A percentile compares a stretch with the other conserved stretches of the same genome.
Conservation (phyloP, 2,888 invertebrate species). For the Dasypogon diadema region DNA sequence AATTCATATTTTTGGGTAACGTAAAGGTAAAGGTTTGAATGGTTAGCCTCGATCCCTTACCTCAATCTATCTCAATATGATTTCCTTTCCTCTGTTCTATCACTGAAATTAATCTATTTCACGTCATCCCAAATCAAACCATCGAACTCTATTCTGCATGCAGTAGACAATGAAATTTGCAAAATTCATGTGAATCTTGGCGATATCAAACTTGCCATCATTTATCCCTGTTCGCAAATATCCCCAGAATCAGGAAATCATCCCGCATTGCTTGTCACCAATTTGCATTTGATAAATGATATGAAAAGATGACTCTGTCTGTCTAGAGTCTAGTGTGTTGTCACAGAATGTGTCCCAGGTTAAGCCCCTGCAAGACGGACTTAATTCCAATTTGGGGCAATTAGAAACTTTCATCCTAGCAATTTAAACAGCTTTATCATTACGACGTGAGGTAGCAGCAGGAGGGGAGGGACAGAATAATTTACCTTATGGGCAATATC, state of each 20-base stretch:
- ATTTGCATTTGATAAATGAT: constrained; percentile 15
- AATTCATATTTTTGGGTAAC: too few relatives aligned
- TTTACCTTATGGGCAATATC: too few relatives aligned
- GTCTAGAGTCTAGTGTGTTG: background rate
- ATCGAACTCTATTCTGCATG: background rate
- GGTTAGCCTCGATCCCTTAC: too few relatives aligned
- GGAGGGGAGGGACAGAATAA: too few relatives aligned
- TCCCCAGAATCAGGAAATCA: background rate
- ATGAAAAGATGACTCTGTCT: background rate
- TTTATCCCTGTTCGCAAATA: background rate
- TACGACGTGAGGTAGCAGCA: too few relatives aligned
- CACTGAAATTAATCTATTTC: too few relatives aligned
- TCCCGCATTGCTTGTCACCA: background rate
- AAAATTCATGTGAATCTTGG: background rate
- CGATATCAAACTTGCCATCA: background rate
- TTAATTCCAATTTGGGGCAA: background rate
- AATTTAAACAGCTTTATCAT: background rate
- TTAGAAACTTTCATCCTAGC: background rate
- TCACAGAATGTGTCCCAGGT: too few relatives aligned
- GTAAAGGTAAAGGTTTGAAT: too few relatives aligned
- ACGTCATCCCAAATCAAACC: background rate
- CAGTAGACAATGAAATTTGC: background rate
- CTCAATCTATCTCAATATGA: too few relatives aligned
- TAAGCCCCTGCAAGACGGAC: background rate
- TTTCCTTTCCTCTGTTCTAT: too few relatives aligned